A percentile compares a stretch with the other conserved stretches of the same genome.
phyloP scores from a whole-genome alignment of 2,113 vertebrate genomes.

The Motacilla tschutschensis region DNA sequence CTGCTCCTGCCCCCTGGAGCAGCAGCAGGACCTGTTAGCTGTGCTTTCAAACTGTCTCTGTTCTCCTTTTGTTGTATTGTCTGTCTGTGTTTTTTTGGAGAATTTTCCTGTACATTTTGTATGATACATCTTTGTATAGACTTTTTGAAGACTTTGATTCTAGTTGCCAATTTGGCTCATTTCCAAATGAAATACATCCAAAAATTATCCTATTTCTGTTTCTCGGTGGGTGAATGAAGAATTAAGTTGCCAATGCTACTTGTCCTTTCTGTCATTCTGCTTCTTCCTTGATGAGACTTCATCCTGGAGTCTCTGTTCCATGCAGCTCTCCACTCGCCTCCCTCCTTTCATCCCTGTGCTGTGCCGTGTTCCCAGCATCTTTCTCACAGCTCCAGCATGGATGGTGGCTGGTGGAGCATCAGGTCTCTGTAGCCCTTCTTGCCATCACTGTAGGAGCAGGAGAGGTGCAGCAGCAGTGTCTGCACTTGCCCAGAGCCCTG shows the following conservation, averaged over 20 bases:
- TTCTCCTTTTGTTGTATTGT: conserved; percentile 61
- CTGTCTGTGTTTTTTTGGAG: conserved; percentile 59
- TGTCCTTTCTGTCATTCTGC: conserved; percentile 28
- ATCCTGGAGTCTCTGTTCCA: background rate
- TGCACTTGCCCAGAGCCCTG: background rate
- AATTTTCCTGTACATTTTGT: conserved; percentile 81
- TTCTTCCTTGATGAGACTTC: background rate
- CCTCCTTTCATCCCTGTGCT: background rate
- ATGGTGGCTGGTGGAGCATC: accelerated
- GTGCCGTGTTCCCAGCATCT: background rate
- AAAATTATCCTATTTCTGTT: conserved; percentile 56
- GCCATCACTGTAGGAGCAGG: accelerated
- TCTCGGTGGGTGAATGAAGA: conserved; percentile 43
- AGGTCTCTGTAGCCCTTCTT: background rate
- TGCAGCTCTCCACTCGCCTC: accelerated
- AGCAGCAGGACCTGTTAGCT: conserved; percentile 39
- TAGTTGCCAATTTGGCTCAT: conserved; percentile 76
- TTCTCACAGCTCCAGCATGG: background rate
- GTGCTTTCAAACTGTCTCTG: conserved; percentile 57
- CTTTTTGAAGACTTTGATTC: conserved; percentile 82
- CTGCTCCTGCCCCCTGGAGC: background rate
- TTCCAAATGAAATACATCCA: conserved; percentile 79
- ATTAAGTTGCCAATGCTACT: background rate
- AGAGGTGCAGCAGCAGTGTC: too few relatives aligned
- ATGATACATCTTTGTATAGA: conserved; percentile 82